These are phyloP conservation scores for Drosophila pallidifrons DNA, from an alignment of 1,140 invertebrate genomes.

Conservation along the genomic window DNA sequence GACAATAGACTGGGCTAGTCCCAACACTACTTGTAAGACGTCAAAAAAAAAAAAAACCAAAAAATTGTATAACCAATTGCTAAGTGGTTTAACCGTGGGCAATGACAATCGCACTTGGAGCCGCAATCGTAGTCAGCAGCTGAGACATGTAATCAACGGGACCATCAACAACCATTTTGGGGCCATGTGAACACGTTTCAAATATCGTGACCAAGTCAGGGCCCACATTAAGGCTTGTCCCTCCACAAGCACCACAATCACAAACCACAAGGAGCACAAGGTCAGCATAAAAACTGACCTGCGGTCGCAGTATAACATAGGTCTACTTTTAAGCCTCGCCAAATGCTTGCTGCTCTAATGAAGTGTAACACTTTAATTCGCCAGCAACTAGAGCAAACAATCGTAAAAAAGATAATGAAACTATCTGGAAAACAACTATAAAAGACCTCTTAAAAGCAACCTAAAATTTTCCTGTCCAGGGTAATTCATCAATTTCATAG, in stretches of 20 bases:
- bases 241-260: background rate
- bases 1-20: conserved; percentile 6
- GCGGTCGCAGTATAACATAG: background rate
- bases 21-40: background rate
- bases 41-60: background rate
- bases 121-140: conserved; percentile 3
- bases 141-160: conserved; percentile 42
- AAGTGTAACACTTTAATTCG: conserved; percentile 6
- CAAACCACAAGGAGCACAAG: conserved; percentile 26
- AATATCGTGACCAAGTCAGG: conserved; percentile 27
- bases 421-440: background rate
- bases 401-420: background rate
- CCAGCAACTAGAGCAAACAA: background rate
- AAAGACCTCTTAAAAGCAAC: no score
- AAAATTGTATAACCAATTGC: conserved; percentile 29
- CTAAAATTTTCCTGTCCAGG: no score
- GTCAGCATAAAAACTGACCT: conserved; percentile 41
- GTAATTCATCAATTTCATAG: no score
- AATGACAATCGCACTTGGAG: conserved; percentile 2
- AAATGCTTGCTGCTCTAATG: background rate
- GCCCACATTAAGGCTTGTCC: conserved; percentile 14
- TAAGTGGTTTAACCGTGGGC: conserved; percentile 11
- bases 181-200: conserved; percentile 11
- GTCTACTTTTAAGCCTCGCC: conserved; percentile 1
- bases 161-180: conserved; percentile 18